These are phyloP conservation scores for Trichonephila clavata DNA, from an alignment of 1,140 invertebrate species.

Conservation along the genomic window DNA sequence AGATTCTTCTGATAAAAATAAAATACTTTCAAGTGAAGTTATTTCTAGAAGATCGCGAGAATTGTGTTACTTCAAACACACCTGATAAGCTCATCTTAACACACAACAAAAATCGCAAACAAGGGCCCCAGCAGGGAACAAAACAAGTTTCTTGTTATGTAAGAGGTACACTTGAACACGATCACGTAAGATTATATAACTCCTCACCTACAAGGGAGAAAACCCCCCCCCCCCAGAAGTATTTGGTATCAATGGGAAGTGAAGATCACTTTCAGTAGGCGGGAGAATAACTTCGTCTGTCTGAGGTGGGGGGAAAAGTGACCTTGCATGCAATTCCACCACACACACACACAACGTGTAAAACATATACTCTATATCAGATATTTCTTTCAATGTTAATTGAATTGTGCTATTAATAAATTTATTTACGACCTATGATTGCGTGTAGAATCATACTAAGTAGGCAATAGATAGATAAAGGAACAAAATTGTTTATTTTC, in stretches of 20 bases:
- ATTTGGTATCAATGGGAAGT: not conserved
- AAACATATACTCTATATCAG: too few species aligned
- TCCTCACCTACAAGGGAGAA: not conserved
- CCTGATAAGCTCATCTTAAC: not conserved
- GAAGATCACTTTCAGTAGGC: not conserved
- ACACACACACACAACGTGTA: too few species aligned
- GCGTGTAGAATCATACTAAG: too few species aligned
- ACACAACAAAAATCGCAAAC: not conserved
- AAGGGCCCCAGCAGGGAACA: not conserved
- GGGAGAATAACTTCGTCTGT: not conserved
- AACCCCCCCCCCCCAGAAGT: not conserved
- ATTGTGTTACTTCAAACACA: not conserved
- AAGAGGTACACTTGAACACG: not conserved
- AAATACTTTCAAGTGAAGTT: not conserved
- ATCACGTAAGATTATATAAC: slow-evolving; percentile 5
- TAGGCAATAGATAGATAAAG: too few species aligned
- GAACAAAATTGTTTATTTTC: too few species aligned
- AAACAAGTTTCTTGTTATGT: slow-evolving; percentile 1
- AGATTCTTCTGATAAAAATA: not conserved
- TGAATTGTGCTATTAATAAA: too few species aligned
- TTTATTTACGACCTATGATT: too few species aligned
- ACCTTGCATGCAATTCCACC: not conserved
- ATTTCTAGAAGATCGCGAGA: not conserved
- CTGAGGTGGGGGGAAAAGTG: not conserved
- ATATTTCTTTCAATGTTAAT: too few species aligned